These are phyloP conservation scores for Odontothrips loti DNA, from an alignment of 2,888 invertebrate genomes.

Conservation along the genomic window DNA sequence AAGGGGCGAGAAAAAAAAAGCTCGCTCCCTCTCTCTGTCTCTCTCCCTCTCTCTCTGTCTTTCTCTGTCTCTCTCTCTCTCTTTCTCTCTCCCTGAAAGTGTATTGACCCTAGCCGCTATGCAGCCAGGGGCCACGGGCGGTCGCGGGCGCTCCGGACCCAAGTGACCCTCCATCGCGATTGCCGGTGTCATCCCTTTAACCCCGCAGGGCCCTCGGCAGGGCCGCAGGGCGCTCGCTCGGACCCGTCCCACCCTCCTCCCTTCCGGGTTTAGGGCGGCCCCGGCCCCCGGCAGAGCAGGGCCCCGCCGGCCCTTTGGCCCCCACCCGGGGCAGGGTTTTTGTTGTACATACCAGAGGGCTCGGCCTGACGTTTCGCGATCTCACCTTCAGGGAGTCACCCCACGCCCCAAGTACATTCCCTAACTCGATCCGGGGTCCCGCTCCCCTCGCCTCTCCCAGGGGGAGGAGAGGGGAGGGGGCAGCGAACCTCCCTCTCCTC, in stretches of 20 bases:
- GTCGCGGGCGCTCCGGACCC: not conserved
- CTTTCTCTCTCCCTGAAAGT: not conserved
- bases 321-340: not conserved
- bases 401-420: conserved; percentile 8
- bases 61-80: not conserved
- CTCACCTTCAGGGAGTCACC: conserved; percentile 10
- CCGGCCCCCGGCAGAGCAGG: too few relatives aligned
- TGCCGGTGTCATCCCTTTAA: conserved; percentile 21
- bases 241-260: not conserved
- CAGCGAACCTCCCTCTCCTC: not conserved
- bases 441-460: not conserved
- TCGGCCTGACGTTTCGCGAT: not conserved
- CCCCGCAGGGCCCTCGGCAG: not conserved
- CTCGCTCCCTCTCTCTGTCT: not conserved
- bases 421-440: conserved; percentile 9
- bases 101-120: not conserved
- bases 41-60: too few relatives aligned
- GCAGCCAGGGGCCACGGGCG: not conserved
- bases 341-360: conserved; percentile 5
- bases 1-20: not conserved
- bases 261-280: not conserved
- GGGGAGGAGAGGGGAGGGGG: too few relatives aligned
- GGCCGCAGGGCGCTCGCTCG: too few relatives aligned
- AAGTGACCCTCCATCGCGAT: conserved; percentile 23
- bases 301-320: not conserved